Percentiles rank a stretch among this genome's conserved stretches.
Evolutionary conservation across 23 tunicate genomes (phyloP).

Genomic region (Trididemnum nubilum): DNA sequence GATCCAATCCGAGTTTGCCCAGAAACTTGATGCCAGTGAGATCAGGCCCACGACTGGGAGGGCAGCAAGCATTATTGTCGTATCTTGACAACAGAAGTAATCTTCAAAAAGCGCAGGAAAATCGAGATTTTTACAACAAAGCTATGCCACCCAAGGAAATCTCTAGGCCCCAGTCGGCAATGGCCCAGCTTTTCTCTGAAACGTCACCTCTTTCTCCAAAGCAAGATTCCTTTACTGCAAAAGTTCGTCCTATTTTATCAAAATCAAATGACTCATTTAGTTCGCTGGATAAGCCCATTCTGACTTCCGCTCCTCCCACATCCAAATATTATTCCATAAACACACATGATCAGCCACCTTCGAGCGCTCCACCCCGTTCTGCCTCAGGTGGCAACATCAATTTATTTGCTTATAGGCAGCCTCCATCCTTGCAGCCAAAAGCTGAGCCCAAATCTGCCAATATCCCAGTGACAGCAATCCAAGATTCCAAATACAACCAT

Average conservation of each 20-base stretch:
- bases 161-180: constrained; percentile 64
- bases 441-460: constrained; percentile 19
- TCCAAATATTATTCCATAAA: constrained; percentile 10
- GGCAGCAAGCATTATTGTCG: not conserved
- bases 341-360: not conserved
- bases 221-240: constrained; percentile 73
- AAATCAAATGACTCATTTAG: not conserved
- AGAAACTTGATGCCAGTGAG: not conserved
- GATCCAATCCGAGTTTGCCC: not conserved
- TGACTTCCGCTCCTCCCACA: not conserved
- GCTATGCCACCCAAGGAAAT: constrained; percentile 27
- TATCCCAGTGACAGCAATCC: constrained; percentile 51
- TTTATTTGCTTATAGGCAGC: constrained; percentile 76
- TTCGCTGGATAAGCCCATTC: not conserved
- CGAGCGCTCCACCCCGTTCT: not conserved
- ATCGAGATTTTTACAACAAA: constrained; percentile 25
- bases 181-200: constrained; percentile 65
- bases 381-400: constrained; percentile 32
- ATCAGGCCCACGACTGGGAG: not conserved
- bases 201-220: constrained; percentile 2
- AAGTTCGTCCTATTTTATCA: constrained; percentile 69
- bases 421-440: constrained; percentile 32
- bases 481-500: constrained; percentile 55
- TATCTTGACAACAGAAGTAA: not conserved
- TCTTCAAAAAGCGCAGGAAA: constrained; percentile 14